Evolutionary conservation across 2,797 vertebrate species (phyloP), one percentile per base, ranked within the genome.

Genomic region (Lagocephalus sceleratus): DNA sequence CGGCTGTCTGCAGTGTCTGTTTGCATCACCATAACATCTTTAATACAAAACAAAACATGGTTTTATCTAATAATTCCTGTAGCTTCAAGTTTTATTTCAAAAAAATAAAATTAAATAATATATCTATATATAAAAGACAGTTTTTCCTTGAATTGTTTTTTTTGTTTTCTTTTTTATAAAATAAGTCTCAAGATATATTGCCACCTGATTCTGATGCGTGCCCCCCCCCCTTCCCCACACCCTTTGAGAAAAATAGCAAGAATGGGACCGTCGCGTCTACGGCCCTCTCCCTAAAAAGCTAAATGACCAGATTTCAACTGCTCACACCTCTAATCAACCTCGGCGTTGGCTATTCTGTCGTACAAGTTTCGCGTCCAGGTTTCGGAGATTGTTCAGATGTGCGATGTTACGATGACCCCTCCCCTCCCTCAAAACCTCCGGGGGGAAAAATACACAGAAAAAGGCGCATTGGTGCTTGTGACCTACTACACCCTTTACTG

Each of bases 71-170:
- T 85, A 90, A 90, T 88, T 90, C 82, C 86, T 89, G 85, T 90
- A 90, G 83, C 84, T 89, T 92, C 88, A 92, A 91, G 90, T 91
- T 91, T 90, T 88, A 86, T 88, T 88, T 88, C 78, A 84, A 82
- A 91, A 91, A 91, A 91, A 88, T 90, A 89, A 92, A 92, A 91
- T 91, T 90, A 91, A 91, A 92, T 91, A 90, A 90, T 91, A 90
- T 91, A 89, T 91, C 84, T 90, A 88, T 91, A 89, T 91, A 91
- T 90, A 91, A 90, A 90, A 89, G 83, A 90, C 84, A 89, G 84
- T 88, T 86, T 86, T 84, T 87, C 78, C 81, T 85, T 78, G 68
- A 17, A 17, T 20, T n/a, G 17, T 64, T 84, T 84, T 86, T 87
- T 87, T 35, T 35, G 26, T 44, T 12, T 63, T 84, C 83, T 86